These are phyloP conservation scores for Zaprionus ghesquierei DNA, from an alignment of 1,140 invertebrate species.

Conservation along the genomic window DNA sequence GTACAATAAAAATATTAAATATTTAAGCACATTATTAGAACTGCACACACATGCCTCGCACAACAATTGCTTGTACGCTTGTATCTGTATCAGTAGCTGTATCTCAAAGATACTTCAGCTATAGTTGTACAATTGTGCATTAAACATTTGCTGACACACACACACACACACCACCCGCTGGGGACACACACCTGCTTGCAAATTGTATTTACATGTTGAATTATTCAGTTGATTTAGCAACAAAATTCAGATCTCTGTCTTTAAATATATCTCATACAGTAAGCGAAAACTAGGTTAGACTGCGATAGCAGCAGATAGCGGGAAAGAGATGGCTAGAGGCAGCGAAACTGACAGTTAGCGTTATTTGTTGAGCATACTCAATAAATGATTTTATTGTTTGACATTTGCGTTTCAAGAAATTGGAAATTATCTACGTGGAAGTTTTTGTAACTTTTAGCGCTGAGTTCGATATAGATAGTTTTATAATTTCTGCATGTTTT, in stretches of 20 bases:
- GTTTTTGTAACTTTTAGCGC: neutral
- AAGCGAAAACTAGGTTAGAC: neutral
- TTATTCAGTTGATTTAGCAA: conserved; percentile 41
- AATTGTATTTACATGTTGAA: conserved; percentile 40
- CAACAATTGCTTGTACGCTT: conserved; percentile 26
- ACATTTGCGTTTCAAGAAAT: neutral
- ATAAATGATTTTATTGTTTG: conserved; percentile 9
- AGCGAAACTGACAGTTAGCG: neutral
- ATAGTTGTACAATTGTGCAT: neutral
- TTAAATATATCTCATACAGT: neutral
- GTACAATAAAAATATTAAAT: conserved; percentile 72
- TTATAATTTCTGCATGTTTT: neutral
- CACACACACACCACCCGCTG: conserved; percentile 6
- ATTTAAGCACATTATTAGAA: conserved; percentile 80
- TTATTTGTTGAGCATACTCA: neutral
- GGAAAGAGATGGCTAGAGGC: neutral
- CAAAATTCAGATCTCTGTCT: neutral
- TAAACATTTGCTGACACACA: conserved; percentile 15
- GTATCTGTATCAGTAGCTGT: neutral
- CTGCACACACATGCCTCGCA: conserved; percentile 56
- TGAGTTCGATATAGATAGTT: neutral
- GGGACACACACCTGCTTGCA: conserved; percentile 11
- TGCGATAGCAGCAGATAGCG: neutral
- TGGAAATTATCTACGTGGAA: neutral
- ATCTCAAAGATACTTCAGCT: neutral